Percentiles rank a stretch among this genome's conserved stretches.
Evolutionary conservation across 2,113 vertebrate species (phyloP).

Genomic region (Callionymus lyra): DNA sequence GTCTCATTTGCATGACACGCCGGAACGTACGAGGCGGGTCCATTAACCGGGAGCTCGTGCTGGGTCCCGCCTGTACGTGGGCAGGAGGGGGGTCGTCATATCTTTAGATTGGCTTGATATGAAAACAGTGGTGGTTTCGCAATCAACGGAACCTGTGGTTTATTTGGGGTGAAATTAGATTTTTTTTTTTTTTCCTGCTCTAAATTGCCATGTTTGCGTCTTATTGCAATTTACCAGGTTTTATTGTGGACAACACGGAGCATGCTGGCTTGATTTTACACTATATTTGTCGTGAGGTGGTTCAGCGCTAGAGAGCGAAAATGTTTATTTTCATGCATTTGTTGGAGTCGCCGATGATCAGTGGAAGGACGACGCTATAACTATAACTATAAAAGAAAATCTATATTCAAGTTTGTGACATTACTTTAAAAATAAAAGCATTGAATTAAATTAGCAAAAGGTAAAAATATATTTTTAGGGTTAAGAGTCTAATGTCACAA

Average conservation of each 20-base stretch:
- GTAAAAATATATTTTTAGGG: no score
- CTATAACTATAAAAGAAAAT: no score
- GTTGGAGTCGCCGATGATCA: conserved; percentile 30
- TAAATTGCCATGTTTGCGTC: conserved; percentile 67
- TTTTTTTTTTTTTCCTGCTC: conserved; percentile 10
- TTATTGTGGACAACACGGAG: conserved; percentile 53
- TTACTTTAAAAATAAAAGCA: no score
- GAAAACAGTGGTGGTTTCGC: conserved; percentile 64
- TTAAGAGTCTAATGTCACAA: no score
- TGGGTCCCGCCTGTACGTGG: conserved; percentile 49
- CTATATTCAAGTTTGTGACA: no score
- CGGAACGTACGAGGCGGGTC: conserved; percentile 61
- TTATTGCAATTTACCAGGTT: conserved; percentile 57
- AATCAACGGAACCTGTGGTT: conserved; percentile 65
- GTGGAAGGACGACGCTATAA: no score
- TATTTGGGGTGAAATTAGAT: conserved; percentile 70
- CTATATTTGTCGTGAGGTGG: conserved; percentile 59
- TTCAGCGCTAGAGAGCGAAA: conserved; percentile 51
- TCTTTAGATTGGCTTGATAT: conserved; percentile 65
- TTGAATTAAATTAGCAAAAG: no score
- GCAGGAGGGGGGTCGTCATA: conserved; percentile 51
- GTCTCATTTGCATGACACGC: conserved; percentile 64
- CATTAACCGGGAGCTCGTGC: conserved; percentile 47
- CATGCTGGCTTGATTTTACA: conserved; percentile 54
- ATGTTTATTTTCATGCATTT: conserved; percentile 49